Evolutionary conservation across 1,140 invertebrate species (phyloP), one percentile per base, ranked within the genome.

Genomic region (Saxidomus purpurata): DNA sequence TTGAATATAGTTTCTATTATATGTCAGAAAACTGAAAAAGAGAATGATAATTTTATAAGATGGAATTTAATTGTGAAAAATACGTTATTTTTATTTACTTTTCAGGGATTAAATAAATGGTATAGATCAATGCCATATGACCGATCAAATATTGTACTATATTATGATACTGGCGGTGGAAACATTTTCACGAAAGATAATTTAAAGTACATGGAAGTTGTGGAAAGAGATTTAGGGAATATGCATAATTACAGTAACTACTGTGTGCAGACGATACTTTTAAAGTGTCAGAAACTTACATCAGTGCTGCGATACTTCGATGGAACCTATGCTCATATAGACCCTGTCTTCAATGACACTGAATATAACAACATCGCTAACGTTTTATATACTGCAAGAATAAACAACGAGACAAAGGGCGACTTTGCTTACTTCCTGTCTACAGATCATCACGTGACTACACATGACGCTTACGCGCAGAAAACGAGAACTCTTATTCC

Each of bases 291-390:
- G 19, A 88, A 86, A 84, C 83, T 74, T 6, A 52, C 67, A 2
- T 92, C 92, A 9, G 84, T 91, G 19, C 36, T 92, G 15, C 74
- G 92, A n/a, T 91, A 90, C 31, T 92, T 92, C 71, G 92, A 92
- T 55, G 92, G 92, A 13, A 91, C 90, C 3, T 89, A 71, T 36
- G 15, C 43, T 1, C 9, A 34, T 28, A 34, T 90, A n/a, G 61
- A 90, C 74, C 77, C 90, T 28, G 82, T 87, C 6, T 92, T 91
- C 59, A 89, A 77, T 55, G 89, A 92, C 49, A 17, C 90, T n/a
- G 40, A 87, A 17, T 92, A 87, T 74, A 52, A 87, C 22, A 91
- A 91, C 34, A 90, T 91, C 47, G 9, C 67, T 0, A 25, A n/a
- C 6, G 90, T 92, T 25, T 38, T 92, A 25, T 79, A 90, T 31